Evolutionary conservation across 2,888 invertebrate genomes (phyloP).

Genomic region (Epistrophe eligans): DNA sequence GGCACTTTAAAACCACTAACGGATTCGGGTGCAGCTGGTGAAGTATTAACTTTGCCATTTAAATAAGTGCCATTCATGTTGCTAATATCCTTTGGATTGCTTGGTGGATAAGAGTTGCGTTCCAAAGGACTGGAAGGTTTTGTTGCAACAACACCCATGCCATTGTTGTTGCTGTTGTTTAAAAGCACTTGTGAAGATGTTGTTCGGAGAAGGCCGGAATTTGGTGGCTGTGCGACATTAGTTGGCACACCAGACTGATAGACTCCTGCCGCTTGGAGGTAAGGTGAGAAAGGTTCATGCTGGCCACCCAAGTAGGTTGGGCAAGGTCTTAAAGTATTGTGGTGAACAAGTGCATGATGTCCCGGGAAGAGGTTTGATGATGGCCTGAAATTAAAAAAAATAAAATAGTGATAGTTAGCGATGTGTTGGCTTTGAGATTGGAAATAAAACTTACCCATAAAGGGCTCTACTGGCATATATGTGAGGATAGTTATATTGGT

Average conservation of each 20-base stretch:
- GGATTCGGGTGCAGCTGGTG: constrained; percentile 74
- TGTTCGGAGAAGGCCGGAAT: constrained; percentile 46
- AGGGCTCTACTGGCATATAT: constrained; percentile 78
- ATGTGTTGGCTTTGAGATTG: constrained; percentile 39
- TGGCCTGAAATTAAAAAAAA: constrained; percentile 50
- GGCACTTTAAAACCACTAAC: constrained; percentile 83
- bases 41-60: constrained; percentile 78
- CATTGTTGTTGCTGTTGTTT: constrained; percentile 54
- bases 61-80: constrained; percentile 77
- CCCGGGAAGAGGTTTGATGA: constrained; percentile 74
- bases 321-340: constrained; percentile 76
- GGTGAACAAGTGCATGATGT: constrained; percentile 73
- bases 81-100: constrained; percentile 69
- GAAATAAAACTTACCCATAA: constrained; percentile 77
- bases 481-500: constrained; percentile 79
- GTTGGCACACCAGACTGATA: constrained; percentile 54
- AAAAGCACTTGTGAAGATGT: constrained; percentile 62
- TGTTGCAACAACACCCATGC: constrained; percentile 2
- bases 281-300: constrained; percentile 77
- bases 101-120: constrained; percentile 62
- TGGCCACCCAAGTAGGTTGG: constrained; percentile 77
- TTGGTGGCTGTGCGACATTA: constrained; percentile 43
- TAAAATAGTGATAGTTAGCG: not conserved
- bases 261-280: constrained; percentile 76
- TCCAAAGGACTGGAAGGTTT: constrained; percentile 64